Conservation (phyloP, 1,140 invertebrate species). For the Trissolcus basalis region DNA sequence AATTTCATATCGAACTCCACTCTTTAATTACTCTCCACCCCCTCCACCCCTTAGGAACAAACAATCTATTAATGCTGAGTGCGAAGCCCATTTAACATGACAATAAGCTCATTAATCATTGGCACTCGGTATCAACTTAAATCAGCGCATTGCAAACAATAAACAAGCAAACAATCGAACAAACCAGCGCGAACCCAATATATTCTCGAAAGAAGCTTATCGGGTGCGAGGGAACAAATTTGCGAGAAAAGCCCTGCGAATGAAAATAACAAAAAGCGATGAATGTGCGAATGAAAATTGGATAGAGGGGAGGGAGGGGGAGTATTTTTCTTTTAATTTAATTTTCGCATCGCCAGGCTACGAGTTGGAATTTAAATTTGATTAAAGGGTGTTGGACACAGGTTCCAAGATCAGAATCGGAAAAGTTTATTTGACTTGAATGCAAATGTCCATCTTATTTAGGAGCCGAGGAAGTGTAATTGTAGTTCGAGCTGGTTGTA, state of each 20-base stretch:
- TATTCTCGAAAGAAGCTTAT: not conserved
- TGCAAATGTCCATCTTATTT: too few species aligned
- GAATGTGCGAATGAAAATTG: not conserved
- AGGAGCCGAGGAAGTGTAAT: not conserved
- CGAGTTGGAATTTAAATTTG: not conserved
- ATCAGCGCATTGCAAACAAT: constrained; percentile 26
- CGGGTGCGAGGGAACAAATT: not conserved
- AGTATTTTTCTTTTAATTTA: too few species aligned
- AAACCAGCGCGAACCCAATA: constrained; percentile 14
- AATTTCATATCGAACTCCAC: constrained; percentile 23
- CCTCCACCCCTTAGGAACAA: constrained; percentile 8
- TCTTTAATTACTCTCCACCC: constrained; percentile 47
- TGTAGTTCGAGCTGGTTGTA: not conserved
- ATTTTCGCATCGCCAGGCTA: too few species aligned
- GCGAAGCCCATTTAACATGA: constrained; percentile 40
- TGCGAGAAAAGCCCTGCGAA: not conserved
- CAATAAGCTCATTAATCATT: constrained; percentile 42
- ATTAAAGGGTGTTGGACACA: not conserved
- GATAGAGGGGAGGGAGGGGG: too few species aligned
- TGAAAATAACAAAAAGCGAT: not conserved
- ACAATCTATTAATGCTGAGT: constrained; percentile 34
- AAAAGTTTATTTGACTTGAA: too few species aligned
- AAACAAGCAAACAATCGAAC: constrained; percentile 9
- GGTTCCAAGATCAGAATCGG: too few species aligned
- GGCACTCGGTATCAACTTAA: constrained; percentile 24